phyloP scores from a whole-genome alignment of 2,888 invertebrate genomes.

The Patella ulyssiponensis region DNA sequence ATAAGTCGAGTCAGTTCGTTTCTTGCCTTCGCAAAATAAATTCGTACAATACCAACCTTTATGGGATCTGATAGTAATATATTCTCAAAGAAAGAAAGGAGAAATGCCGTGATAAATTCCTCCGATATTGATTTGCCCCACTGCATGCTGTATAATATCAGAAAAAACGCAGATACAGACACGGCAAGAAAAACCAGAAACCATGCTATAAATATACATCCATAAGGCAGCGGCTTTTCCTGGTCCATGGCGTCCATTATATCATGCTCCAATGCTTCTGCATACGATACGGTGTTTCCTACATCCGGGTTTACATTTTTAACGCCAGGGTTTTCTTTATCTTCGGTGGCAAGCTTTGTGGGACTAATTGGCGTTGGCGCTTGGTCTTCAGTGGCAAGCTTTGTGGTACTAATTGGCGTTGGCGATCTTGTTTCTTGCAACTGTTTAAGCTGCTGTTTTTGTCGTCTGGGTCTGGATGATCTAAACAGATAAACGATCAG shows the following conservation, averaged over 20 bases:
- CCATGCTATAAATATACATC: slow-evolving; percentile 62
- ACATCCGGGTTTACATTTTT: background rate
- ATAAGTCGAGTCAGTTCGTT: too few species aligned
- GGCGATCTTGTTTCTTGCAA: background rate
- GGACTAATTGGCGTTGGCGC: background rate
- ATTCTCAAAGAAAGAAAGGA: slow-evolving; percentile 69
- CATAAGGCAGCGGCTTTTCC: slow-evolving; percentile 35
- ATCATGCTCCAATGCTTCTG: background rate
- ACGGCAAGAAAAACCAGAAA: slow-evolving; percentile 59
- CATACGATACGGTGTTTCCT: background rate
- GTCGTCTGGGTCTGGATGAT: slow-evolving; percentile 37
- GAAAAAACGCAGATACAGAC: slow-evolving; percentile 67
- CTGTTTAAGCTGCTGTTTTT: background rate
- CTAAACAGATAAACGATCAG: slow-evolving; percentile 59
- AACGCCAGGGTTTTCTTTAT: background rate
- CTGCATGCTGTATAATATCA: slow-evolving; percentile 72
- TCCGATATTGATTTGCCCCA: slow-evolving; percentile 72
- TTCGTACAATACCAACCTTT: slow-evolving; percentile 56
- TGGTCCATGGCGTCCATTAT: background rate
- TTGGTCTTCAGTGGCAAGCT: background rate
- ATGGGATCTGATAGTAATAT: slow-evolving; percentile 70
- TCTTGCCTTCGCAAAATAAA: too few species aligned
- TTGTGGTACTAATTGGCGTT: background rate
- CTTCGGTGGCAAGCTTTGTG: background rate
- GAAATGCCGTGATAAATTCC: slow-evolving; percentile 72